Evolutionary conservation across 1,140 invertebrate species (phyloP).

Genomic region (Drosophila subpulchrella): DNA sequence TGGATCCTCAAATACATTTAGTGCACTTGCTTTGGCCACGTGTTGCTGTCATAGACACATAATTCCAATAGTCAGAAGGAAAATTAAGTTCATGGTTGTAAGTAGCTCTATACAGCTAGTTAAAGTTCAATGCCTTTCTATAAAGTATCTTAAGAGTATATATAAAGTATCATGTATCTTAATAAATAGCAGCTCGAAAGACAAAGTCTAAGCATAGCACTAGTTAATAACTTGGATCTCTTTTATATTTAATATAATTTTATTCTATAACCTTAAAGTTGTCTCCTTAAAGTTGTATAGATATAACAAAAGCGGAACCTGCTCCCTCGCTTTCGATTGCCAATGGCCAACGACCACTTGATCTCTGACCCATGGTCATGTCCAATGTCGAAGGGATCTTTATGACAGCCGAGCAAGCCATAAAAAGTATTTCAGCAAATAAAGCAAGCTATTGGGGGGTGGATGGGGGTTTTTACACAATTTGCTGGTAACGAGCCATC

Average conservation of each 20-base stretch:
- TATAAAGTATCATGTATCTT: background rate
- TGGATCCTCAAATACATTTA: slow-evolving; percentile 26
- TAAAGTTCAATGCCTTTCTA: background rate
- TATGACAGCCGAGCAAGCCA: slow-evolving; percentile 44
- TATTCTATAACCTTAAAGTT: background rate
- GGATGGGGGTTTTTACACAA: slow-evolving; percentile 58
- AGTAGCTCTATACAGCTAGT: background rate
- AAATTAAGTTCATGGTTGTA: background rate
- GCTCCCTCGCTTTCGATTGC: background rate
- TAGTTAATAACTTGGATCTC: too few relatives aligned
- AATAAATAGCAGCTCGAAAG: background rate
- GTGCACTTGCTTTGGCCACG: slow-evolving; percentile 38
- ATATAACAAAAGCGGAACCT: background rate
- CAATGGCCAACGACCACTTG: slow-evolving; percentile 20
- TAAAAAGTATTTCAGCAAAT: slow-evolving; percentile 54
- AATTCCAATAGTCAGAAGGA: background rate
- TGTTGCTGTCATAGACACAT: slow-evolving; percentile 32
- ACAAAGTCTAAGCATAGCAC: too few relatives aligned
- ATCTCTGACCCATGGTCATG: slow-evolving; percentile 26
- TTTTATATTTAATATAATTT: background rate
- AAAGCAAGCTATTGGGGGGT: slow-evolving; percentile 35
- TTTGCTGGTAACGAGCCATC: slow-evolving; percentile 59
- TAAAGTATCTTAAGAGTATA: too few relatives aligned
- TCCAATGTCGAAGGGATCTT: slow-evolving; percentile 49
- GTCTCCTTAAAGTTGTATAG: background rate